phyloP scores from a whole-genome alignment of 2,113 vertebrate species.

The Piprites chloris region DNA sequence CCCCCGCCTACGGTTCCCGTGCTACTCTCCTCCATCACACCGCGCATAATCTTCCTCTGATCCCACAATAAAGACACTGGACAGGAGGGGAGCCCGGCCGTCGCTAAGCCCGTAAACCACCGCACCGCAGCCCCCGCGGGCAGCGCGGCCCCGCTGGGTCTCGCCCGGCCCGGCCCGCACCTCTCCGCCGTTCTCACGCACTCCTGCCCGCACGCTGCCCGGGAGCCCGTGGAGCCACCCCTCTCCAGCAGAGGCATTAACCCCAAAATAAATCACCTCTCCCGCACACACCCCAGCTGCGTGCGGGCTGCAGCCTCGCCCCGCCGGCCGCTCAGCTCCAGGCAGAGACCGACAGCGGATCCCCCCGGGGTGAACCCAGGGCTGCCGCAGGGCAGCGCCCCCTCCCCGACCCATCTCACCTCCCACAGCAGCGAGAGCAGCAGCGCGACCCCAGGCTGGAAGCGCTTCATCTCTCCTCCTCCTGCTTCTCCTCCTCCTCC shows the following conservation, averaged over 20 bases:
- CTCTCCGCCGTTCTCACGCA: no score
- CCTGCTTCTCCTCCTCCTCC: not conserved
- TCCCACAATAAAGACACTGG: not conserved
- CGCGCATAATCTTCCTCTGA: rapidly evolving
- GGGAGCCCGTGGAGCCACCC: not conserved
- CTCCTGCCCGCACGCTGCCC: not conserved
- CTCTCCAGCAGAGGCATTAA: not conserved
- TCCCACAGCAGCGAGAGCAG: slow-evolving; percentile 54
- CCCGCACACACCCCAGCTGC: no score
- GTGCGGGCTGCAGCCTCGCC: not conserved
- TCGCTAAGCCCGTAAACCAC: not conserved
- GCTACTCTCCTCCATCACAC: not conserved
- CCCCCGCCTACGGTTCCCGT: not conserved
- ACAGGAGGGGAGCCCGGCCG: not conserved
- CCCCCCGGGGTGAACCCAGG: not conserved
- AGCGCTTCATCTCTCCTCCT: slow-evolving; percentile 17
- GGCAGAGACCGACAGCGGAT: not conserved
- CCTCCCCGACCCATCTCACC: not conserved
- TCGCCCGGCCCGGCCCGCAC: not conserved
- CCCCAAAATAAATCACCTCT: not conserved
- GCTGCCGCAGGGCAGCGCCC: not conserved
- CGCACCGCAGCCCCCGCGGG: not conserved
- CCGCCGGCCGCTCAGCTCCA: not conserved
- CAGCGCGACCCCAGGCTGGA: slow-evolving; percentile 12
- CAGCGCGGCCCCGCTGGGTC: not conserved